Evolutionary conservation across 2,888 invertebrate species (phyloP).

Genomic region (Lordiphosa fenestrarum): DNA sequence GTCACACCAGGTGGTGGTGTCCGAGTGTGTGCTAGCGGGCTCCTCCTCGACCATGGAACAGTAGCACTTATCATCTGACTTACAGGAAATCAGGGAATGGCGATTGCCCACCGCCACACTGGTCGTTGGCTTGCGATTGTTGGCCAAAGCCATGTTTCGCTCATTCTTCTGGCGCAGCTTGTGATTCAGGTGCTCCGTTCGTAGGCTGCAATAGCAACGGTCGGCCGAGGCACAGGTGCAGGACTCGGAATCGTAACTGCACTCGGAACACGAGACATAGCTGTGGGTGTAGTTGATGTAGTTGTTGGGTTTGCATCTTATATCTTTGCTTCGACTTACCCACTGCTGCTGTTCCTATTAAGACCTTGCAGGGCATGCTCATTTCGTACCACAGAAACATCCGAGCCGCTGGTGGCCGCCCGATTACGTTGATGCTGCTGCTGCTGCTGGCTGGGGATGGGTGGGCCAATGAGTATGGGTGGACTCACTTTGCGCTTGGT

Average conservation of each 20-base stretch:
- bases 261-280: conserved; percentile 93
- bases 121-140: conserved; percentile 32
- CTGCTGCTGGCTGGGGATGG: conserved; percentile 31
- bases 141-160: conserved; percentile 53
- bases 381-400: conserved; percentile 84
- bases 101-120: conserved; percentile 51
- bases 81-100: conserved; percentile 80
- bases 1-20: conserved; percentile 84
- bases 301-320: background rate
- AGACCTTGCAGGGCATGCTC: conserved; percentile 83
- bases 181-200: conserved; percentile 62
- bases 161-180: conserved; percentile 71
- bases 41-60: conserved; percentile 83
- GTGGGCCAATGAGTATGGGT: conserved; percentile 64
- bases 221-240: conserved; percentile 89
- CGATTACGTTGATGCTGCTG: conserved; percentile 81
- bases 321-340: conserved; percentile 71
- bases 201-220: conserved; percentile 90
- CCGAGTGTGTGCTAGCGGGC: conserved; percentile 73
- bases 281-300: conserved; percentile 42
- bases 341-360: conserved; percentile 85
- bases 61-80: conserved; percentile 84
- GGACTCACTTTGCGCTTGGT: conserved; percentile 46
- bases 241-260: conserved; percentile 91
- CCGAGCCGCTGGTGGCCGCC: conserved; percentile 84